phyloP scores from a whole-genome alignment of 35 echinoderm and acorn worm genomes.

The Ophioderma brevispina region DNA sequence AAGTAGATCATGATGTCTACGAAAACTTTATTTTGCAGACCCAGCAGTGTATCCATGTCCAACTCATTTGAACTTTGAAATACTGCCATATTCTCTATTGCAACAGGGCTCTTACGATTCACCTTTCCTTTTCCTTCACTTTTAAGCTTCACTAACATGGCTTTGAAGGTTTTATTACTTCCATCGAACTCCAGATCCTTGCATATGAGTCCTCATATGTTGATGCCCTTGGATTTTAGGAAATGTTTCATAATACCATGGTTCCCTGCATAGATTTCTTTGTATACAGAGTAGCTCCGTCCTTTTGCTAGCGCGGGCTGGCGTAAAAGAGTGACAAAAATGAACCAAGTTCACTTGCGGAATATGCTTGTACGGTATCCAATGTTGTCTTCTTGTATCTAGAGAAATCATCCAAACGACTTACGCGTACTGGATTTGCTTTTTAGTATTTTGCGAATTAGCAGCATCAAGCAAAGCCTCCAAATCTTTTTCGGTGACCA shows the following conservation, averaged over 20 bases:
- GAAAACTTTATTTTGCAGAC: no score
- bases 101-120: neutral
- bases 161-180: constrained; percentile 47
- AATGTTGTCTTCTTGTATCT: neutral
- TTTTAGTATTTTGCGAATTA: constrained; percentile 25
- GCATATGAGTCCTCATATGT: constrained; percentile 42
- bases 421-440: constrained; percentile 38
- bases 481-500: neutral
- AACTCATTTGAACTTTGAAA: neutral
- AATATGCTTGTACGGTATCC: neutral
- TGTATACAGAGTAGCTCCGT: no score
- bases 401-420: neutral
- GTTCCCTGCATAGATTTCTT: constrained; percentile 66
- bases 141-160: constrained; percentile 31
- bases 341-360: neutral
- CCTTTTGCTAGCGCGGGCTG: no score
- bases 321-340: no score
- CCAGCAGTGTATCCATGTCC: constrained; percentile 29
- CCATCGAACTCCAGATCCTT: no score
- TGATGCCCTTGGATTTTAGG: neutral
- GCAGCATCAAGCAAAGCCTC: neutral
- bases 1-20: constrained; percentile 46
- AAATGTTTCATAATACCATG: constrained; percentile 54
- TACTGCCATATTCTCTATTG: neutral
- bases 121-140: neutral